These are phyloP conservation scores for Pampusana beccarii DNA, from an alignment of 2,113 vertebrate species.

Conservation along the genomic window DNA sequence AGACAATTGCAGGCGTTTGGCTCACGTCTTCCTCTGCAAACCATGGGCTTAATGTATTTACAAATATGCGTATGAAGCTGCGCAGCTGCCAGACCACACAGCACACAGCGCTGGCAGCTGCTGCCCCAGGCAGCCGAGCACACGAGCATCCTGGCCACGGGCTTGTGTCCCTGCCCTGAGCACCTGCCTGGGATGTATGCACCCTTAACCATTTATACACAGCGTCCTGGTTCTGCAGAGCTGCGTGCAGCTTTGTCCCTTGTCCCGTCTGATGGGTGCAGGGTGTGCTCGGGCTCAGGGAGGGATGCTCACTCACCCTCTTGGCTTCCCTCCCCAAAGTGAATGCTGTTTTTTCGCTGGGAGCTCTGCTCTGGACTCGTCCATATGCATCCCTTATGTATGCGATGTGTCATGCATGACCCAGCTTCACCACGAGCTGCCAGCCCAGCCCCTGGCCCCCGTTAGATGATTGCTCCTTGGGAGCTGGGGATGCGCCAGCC, in stretches of 20 bases:
- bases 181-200: rapidly evolving
- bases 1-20: background rate
- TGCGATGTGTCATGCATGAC: background rate
- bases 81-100: background rate
- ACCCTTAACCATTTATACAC: rapidly evolving
- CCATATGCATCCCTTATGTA: background rate
- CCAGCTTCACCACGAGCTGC: background rate
- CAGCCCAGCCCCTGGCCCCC: background rate
- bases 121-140: background rate
- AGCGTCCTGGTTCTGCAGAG: background rate
- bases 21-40: background rate
- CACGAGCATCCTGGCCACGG: rapidly evolving
- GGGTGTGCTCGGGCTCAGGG: background rate
- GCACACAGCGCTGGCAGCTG: background rate
- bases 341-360: rapidly evolving
- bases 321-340: background rate
- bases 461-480: background rate
- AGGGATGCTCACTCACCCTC: background rate
- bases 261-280: background rate
- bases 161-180: background rate
- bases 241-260: background rate
- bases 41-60: background rate
- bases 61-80: background rate
- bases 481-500: background rate
- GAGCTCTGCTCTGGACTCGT: background rate